Evolutionary conservation across 2,888 invertebrate genomes (phyloP), one percentile per base, ranked within the genome.

Genomic region (Limnephilus auricula): DNA sequence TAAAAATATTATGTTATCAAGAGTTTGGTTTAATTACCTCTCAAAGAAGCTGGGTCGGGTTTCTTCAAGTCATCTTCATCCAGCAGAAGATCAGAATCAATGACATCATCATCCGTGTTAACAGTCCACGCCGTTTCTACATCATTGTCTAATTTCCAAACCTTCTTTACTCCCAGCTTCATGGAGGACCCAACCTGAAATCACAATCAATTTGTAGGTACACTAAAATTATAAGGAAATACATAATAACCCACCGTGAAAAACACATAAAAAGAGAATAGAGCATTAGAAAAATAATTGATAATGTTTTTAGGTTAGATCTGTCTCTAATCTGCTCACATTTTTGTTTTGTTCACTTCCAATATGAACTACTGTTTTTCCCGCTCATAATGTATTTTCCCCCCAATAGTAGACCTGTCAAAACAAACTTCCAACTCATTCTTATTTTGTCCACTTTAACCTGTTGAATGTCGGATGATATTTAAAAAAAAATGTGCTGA

Each of bases 21-120:
- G 9, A 2, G 25, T 25, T 25, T 0, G 2, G 2, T 15, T 65
- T 65, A 65, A 5, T 25, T 94, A 98, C 98, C 98, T 97, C 96
- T 97, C n/a, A 99, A 96, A 18, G 98, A 97, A 31, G 97, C 95
- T 45, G 98, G 97, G 94, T 98, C 98, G 4, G 99, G 99, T 95
- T 98, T 99, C 94, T 97, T 97, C 93, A 98, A 96, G 95, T 99
- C 99, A 92, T 97, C 97, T 94, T 98, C 99, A 95, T 99, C 98
- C 31, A 99, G 95, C 45, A 99, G 96, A 93, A 98, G 97, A 95
- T 99, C 98, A 92, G 98, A 98, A 95, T 99, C 98, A 93, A 99
- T 98, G 45, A 97, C 95, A 92, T 98, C 97, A 94, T 97, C 97
- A 94, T 98, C 98, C 92, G 97, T 96, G 89, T 95, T 95, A 90